Conservation (phyloP, 1,140 invertebrate species). For the Bombus confusus region DNA sequence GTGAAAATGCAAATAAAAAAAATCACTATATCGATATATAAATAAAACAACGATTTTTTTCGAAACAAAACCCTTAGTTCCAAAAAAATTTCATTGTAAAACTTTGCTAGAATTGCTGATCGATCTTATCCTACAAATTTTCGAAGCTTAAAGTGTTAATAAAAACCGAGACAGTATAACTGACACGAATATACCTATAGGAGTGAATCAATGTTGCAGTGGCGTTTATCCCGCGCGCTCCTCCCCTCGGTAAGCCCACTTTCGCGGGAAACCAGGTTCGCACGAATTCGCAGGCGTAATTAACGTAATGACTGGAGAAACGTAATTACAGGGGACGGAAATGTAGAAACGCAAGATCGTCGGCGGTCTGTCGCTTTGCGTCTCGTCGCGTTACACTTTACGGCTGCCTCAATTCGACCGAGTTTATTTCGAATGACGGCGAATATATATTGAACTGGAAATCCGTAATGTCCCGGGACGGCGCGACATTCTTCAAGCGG, state of each 20-base stretch:
- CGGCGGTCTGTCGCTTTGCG: neutral
- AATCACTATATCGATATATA: too few species aligned
- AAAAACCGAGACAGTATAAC: neutral
- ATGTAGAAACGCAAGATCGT: constrained; percentile 15
- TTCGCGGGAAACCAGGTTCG: neutral
- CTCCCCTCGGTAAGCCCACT: too few species aligned
- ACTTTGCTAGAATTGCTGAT: too few species aligned
- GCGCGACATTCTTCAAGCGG: neutral
- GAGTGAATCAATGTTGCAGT: neutral
- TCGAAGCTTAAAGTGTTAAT: too few species aligned
- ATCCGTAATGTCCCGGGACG: constrained; percentile 16
- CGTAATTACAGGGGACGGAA: constrained; percentile 19
- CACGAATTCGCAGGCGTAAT: constrained; percentile 21
- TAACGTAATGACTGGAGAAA: constrained; percentile 30
- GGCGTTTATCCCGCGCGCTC: neutral
- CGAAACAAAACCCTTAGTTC: too few species aligned
- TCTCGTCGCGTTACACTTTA: neutral
- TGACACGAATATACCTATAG: neutral
- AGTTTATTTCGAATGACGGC: constrained; percentile 3
- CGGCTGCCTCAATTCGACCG: neutral
- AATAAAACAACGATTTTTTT: too few species aligned
- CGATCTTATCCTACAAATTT: too few species aligned
- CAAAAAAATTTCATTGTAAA: too few species aligned
- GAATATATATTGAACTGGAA: constrained; percentile 28
- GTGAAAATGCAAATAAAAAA: too few species aligned